Conservation (phyloP, 2,797 vertebrate genomes). For the Dipus sagitta region DNA sequence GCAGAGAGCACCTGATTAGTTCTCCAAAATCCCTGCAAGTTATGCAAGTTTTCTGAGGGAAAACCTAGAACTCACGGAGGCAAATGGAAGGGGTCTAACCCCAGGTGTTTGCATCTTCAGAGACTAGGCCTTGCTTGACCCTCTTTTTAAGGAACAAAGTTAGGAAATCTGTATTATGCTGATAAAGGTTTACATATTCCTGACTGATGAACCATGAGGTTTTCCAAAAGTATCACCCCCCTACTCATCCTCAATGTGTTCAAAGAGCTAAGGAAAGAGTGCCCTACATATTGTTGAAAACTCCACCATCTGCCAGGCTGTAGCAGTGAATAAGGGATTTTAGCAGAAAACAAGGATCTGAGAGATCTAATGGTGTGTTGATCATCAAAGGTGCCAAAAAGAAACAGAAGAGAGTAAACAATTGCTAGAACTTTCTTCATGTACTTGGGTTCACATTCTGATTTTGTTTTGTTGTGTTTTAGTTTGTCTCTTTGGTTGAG, state of each 20-base stretch:
- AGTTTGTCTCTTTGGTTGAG: neutral
- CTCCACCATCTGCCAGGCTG: neutral
- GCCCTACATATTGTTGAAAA: neutral
- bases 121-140: neutral
- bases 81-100: neutral
- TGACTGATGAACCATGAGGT: neutral
- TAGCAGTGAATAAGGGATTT: rapidly evolving
- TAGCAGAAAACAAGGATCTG: neutral
- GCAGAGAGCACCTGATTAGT: neutral
- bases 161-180: neutral
- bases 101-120: neutral
- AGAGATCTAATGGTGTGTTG: neutral
- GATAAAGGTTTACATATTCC: constrained; percentile 13
- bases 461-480: neutral
- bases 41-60: neutral
- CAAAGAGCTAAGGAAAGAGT: neutral
- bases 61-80: neutral
- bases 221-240: neutral
- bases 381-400: neutral
- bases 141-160: constrained; percentile 10
- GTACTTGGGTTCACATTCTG: too few relatives aligned
- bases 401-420: neutral
- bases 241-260: neutral
- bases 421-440: neutral
- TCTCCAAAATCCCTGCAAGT: neutral